Evolutionary conservation across 1,140 invertebrate genomes (phyloP).

Genomic region (Agrilus planipennis): DNA sequence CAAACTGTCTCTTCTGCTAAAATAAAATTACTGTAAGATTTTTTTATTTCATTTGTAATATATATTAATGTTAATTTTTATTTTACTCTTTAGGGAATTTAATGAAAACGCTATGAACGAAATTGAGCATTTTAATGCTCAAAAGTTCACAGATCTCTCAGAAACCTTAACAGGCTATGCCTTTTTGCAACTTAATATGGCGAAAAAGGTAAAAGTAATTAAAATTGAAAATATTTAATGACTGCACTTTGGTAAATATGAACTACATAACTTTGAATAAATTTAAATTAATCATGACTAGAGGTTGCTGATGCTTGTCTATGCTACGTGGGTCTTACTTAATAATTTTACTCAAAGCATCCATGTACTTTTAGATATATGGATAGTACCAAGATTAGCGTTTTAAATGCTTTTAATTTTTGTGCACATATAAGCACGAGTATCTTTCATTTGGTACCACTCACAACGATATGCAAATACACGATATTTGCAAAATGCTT

Average conservation of each 20-base stretch:
- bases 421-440: too few species aligned
- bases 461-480: too few species aligned
- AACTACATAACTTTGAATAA: constrained; percentile 2
- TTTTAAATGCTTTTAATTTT: too few species aligned
- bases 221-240: too few species aligned
- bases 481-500: too few species aligned
- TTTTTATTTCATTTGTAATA: not conserved
- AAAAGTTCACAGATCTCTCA: constrained; percentile 63
- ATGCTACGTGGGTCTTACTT: too few species aligned
- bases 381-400: too few species aligned
- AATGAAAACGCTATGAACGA: constrained; percentile 56
- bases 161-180: constrained; percentile 67
- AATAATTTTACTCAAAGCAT: too few species aligned
- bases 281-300: not conserved
- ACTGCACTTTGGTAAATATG: not conserved
- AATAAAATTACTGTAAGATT: constrained; percentile 48
- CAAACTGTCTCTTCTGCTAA: constrained; percentile 45
- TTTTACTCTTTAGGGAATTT: constrained; percentile 51
- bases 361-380: too few species aligned
- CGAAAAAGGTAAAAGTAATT: constrained; percentile 55
- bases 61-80: constrained; percentile 1
- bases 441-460: too few species aligned
- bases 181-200: constrained; percentile 64
- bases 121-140: constrained; percentile 65
- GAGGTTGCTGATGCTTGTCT: not conserved